Evolutionary conservation across 1,140 invertebrate species (phyloP), one percentile per base, ranked within the genome.

Genomic region (Phocides pigmalion): DNA sequence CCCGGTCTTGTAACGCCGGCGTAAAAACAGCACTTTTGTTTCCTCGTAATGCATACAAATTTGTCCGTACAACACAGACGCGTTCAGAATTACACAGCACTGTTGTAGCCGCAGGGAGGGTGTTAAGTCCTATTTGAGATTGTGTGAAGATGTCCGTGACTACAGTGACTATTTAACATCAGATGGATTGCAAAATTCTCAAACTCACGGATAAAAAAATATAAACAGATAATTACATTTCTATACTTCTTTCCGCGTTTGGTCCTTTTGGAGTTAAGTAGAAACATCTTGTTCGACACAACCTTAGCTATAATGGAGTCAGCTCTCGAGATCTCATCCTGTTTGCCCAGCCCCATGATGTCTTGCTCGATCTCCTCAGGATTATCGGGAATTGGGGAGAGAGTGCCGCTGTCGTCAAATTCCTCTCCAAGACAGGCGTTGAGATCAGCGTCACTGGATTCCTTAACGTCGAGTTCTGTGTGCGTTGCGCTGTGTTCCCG

Each of bases 221-320:
- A 4, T 4, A 47, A 12, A 11, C n/a, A 16, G 2, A 6, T 20
- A 20, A 1, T 51, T 69, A 89, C 86, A 78, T 87, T 89, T 63
- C 70, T 81, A 62, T 76, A 81, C 56, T 59, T 84, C 28, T 65
- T 79, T 12, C 76, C 62, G 17, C 62, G 70, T 25, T 59, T 66
- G 5, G 66, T 69, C 37, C 69, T 82, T 15, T 80, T 79, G 0
- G 77, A 59, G 19, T 78, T 47, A 0, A 70, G 32, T 1, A 78
- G 69, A 61, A 90, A 90, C 16, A 84, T 69, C 41, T 86, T 74
- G 44, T 84, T 88, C 0, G 79, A 77, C 64, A 84, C 82, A 0
- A 86, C 80, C 58, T 86, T 84, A 0, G 82, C 79, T 39, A 88
- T 84, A 0, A 87, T 83, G 0, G 78, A 81, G 32, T 88, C 80